phyloP scores from a whole-genome alignment of 2,113 vertebrate species.

The Gasterosteus aculeatus region DNA sequence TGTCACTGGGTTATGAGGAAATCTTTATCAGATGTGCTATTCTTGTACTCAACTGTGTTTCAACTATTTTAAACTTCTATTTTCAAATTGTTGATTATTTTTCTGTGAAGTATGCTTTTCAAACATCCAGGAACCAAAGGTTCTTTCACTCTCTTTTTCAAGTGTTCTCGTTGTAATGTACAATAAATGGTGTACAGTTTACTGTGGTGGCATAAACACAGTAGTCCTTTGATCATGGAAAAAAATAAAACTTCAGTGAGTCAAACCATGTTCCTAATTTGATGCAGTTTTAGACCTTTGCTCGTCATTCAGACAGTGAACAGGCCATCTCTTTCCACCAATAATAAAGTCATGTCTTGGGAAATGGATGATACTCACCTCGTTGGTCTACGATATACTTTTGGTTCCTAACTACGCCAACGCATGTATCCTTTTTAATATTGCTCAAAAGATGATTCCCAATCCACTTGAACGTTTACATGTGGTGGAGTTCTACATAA shows the following conservation, averaged over 20 bases:
- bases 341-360: not conserved
- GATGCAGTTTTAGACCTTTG: not conserved
- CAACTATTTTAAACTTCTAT: conserved; percentile 70
- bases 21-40: conserved; percentile 77
- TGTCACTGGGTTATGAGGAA: conserved; percentile 77
- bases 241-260: conserved; percentile 79
- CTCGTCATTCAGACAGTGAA: not conserved
- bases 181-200: conserved; percentile 75
- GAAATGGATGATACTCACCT: not conserved
- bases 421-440: not conserved
- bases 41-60: conserved; percentile 84
- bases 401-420: not conserved
- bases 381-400: not conserved
- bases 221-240: conserved; percentile 77
- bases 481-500: not conserved
- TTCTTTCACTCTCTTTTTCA: conserved; percentile 81
- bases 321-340: conserved; percentile 1
- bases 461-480: not conserved
- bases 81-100: conserved; percentile 77
- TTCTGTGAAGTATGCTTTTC: conserved; percentile 88
- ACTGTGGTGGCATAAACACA: conserved; percentile 83
- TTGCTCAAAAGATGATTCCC: not conserved
- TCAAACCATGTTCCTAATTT: conserved; percentile 9
- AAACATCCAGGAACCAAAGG: conserved; percentile 76
- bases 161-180: conserved; percentile 69